phyloP scores from a whole-genome alignment of 2,888 invertebrate species.

The Calliopum simillimum region DNA sequence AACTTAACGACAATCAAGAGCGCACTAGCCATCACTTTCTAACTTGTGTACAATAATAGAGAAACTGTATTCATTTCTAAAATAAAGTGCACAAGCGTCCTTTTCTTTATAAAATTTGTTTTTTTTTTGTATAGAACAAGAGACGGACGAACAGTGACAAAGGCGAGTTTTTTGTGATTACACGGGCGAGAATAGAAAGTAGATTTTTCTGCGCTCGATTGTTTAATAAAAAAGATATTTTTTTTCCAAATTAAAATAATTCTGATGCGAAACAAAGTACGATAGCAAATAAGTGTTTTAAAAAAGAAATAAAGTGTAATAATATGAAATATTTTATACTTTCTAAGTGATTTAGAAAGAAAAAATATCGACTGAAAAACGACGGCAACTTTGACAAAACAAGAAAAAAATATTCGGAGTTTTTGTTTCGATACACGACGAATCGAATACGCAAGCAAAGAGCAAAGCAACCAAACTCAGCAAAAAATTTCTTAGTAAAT shows the following conservation, averaged over 20 bases:
- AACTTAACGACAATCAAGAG: constrained; percentile 6
- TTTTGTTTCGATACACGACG: constrained; percentile 24
- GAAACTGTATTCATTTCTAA: neutral
- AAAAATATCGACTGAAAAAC: constrained; percentile 11
- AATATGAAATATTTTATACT: neutral
- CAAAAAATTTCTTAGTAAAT: neutral
- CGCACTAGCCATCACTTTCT: neutral
- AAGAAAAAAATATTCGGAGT: constrained; percentile 28
- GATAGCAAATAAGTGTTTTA: constrained; percentile 12
- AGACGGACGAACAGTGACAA: constrained; percentile 25
- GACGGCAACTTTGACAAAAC: constrained; percentile 12
- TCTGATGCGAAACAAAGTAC: neutral
- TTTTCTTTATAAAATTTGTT: neutral
- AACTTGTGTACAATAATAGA: neutral
- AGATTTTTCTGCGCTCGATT: constrained; percentile 39
- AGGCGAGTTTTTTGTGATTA: constrained; percentile 27
- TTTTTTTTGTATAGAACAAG: neutral
- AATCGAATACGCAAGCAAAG: constrained; percentile 24
- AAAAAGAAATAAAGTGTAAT: constrained; percentile 16
- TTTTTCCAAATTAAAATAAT: constrained; percentile 21
- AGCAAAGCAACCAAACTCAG: constrained; percentile 13
- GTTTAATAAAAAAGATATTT: constrained; percentile 19
- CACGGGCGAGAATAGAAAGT: constrained; percentile 39
- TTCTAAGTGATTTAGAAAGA: neutral
- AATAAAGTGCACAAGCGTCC: neutral